Evolutionary conservation across 1,140 invertebrate genomes (phyloP), one percentile per base, ranked within the genome.

Genomic region (Drosophila biarmipes): DNA sequence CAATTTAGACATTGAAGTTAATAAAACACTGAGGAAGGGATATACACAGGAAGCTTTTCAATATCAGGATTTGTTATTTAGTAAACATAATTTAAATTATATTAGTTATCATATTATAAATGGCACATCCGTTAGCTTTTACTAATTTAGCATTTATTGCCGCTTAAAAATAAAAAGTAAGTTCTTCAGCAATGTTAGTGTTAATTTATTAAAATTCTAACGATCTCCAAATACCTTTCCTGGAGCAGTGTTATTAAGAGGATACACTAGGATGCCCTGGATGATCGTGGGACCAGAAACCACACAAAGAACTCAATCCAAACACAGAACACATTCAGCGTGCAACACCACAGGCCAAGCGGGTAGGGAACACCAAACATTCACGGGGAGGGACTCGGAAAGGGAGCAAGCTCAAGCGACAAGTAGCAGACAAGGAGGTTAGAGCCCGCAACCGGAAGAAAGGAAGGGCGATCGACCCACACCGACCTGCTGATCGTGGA

Each of bases 401-500:
- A 69, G 14, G 21, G 10, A 15, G n/a, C 17, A 49, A 58, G 31
- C 72, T 38, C 54, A 72, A 37, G 64, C 49, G 40, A 64, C 61
- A 56, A 38, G 46, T 31, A 49, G 46, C 11, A 31, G 46, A 49
- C 46, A 49, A 5, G 51, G 52, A 54, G 38, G 46, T 19, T 40
- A 64, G 43, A 24, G 34, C 19, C 71, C 71, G 12, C 38, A 67
- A 66, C 59, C 59, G 63, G 27, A 69, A 31, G 29, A 38, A 51
- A 21, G 45, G 19, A 46, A 27, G 49, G 45, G 24, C 45, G 43
- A 40, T 45, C 38, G 56, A 73, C 40, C 68, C 55, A 31, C 57
- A 78, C 80, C 82, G 81, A 86, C 81, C 81, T 86, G 82, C 81
- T 81, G 63, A 80, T 12, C 14, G 19, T 45, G 49, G 53, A 46